Evolutionary conservation across 2,888 invertebrate genomes (phyloP), one percentile per base, ranked within the genome.

Genomic region (Hirtodrosophila trivittata): DNA sequence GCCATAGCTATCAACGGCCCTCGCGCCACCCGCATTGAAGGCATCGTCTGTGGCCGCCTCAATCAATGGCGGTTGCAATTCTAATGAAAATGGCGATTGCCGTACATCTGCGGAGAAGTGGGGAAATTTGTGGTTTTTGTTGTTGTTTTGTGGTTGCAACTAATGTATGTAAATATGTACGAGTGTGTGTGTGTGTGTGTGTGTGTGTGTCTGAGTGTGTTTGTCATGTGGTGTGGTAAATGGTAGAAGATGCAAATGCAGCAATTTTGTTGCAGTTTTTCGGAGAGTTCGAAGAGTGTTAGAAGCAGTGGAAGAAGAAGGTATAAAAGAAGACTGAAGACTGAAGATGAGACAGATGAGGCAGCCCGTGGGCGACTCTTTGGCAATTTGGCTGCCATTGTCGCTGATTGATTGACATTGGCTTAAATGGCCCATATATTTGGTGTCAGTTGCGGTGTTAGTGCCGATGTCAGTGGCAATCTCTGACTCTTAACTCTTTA

Each of bases 1-100:
- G 65, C 90, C 90, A 71, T 90, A 90, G 77, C 90, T 90, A 75
- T 90, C 90, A 59, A 88, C 49, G 54, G 89, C 73, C 47, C 73
- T 66, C 14, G 60, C 73, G 41, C 45, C 65, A 18, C 50, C 58
- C n/a, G 46, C 56, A 18, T 60, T 74, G 57, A 81, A 77, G 3
- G 81, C 39, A 18, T 56, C 71, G 12, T 51, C 59, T 1, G 37
- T 30, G 5, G 62, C 54, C 43, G 75, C 32, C 68, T 83, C 86
- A 46, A 81, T 51, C 68, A 88, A 70, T 56, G 90, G 88, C 56
- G 89, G 88, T 75, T 89, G 89, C 54, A 89, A 82, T 74, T 90
- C 88, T 88, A 88, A 88, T 77, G 90, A 80, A 65, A 89, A 89
- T 78, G 90, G 87, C 73, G 90, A 83, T 76, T 86, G 88, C 76